Evolutionary conservation across 1,140 invertebrate genomes (phyloP).

Genomic region (Ceratosolen solmsi): DNA sequence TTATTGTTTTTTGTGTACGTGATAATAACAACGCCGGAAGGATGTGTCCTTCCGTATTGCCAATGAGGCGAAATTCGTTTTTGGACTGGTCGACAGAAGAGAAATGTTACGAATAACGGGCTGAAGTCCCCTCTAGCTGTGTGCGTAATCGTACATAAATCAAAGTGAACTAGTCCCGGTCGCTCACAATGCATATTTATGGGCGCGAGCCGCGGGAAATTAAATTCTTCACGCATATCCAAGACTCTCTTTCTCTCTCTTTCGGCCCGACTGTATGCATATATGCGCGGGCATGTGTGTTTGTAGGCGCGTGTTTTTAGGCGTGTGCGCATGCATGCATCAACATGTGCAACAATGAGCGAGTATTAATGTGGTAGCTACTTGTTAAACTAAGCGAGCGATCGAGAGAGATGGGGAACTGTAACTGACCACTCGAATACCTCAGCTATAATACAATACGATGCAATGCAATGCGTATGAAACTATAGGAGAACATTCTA

Average conservation of each 20-base stretch:
- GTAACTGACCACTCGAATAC: constrained; percentile 21
- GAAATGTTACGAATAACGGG: neutral
- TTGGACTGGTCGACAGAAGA: neutral
- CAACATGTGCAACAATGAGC: neutral
- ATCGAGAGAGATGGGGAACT: neutral
- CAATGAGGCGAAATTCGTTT: neutral
- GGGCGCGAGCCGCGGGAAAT: constrained; percentile 58
- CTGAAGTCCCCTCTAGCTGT: constrained; percentile 29
- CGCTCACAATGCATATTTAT: constrained; percentile 63
- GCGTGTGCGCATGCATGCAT: too few species aligned
- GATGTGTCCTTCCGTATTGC: too few species aligned
- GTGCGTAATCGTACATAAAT: constrained; percentile 63
- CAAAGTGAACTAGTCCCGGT: constrained; percentile 49
- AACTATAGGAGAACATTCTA: constrained; percentile 14
- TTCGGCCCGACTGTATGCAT: too few species aligned
- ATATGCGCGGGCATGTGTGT: constrained; percentile 50
- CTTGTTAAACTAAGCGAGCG: neutral
- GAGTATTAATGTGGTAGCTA: neutral
- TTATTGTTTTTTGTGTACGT: too few species aligned
- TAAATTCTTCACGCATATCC: constrained; percentile 62
- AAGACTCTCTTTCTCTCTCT: too few species aligned
- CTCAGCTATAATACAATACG: neutral
- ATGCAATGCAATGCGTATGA: neutral
- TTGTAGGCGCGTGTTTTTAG: neutral
- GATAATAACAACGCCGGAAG: too few species aligned